Evolutionary conservation across 2,888 invertebrate genomes (phyloP).

Genomic region (Cataglyphis livida): DNA sequence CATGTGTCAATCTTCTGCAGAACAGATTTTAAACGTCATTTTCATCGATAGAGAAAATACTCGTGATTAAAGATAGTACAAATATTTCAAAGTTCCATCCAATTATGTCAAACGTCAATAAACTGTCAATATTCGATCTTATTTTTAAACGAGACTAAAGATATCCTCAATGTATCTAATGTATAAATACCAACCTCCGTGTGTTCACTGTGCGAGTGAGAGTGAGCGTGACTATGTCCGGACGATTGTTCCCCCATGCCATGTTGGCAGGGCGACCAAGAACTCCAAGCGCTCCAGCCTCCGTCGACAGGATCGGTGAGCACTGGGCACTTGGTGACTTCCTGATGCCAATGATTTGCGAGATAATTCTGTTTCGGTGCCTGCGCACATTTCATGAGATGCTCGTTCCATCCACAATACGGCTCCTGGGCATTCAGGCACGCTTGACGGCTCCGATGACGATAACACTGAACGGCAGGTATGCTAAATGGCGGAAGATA

Average conservation of each 20-base stretch:
- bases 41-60: background rate
- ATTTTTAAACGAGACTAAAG: background rate
- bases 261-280: conserved; percentile 93
- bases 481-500: conserved; percentile 86
- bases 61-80: background rate
- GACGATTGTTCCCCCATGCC: conserved; percentile 86
- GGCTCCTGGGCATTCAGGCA: conserved; percentile 96
- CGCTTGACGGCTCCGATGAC: conserved; percentile 90
- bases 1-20: conserved; percentile 88
- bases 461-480: conserved; percentile 92
- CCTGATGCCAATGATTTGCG: conserved; percentile 91
- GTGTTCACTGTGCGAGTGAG: conserved; percentile 79
- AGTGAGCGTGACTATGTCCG: conserved; percentile 83
- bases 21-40: background rate
- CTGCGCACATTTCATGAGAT: conserved; percentile 90
- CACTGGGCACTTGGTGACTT: conserved; percentile 90
- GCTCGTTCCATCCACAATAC: conserved; percentile 97
- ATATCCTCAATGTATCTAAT: background rate
- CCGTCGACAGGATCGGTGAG: conserved; percentile 91
- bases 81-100: background rate
- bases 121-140: background rate
- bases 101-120: background rate
- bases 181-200: conserved; percentile 54
- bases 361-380: conserved; percentile 89
- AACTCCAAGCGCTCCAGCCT: conserved; percentile 95